Percentiles rank a stretch among this genome's conserved stretches.
Evolutionary conservation across 2,797 vertebrate genomes (phyloP).

Genomic region (Gadopsis marmoratus): DNA sequence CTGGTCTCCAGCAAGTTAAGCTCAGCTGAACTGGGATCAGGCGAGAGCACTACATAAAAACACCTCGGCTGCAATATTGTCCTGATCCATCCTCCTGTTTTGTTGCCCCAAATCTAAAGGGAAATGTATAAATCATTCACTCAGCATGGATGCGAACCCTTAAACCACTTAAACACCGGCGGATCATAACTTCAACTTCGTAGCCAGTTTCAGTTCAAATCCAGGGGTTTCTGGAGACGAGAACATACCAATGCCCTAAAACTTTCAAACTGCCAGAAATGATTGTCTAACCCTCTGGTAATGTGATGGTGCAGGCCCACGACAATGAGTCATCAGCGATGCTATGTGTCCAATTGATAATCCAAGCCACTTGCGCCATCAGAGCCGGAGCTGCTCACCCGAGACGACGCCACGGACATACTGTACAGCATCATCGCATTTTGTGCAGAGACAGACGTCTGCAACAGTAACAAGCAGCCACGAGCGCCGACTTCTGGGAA

Average conservation of each 20-base stretch:
- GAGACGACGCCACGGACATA: not conserved
- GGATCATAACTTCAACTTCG: slow-evolving; percentile 11
- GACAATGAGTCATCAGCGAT: slow-evolving; percentile 11
- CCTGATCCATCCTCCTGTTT: not conserved
- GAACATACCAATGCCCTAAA: not conserved
- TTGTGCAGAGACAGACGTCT: slow-evolving; percentile 18
- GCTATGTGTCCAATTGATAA: slow-evolving; percentile 21
- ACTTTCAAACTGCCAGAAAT: slow-evolving; percentile 15
- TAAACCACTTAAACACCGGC: too few species aligned
- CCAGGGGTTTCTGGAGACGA: not conserved
- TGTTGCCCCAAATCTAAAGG: not conserved
- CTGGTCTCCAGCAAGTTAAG: not conserved
- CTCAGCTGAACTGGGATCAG: not conserved
- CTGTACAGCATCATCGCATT: not conserved
- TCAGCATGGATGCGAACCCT: not conserved
- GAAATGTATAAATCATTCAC: not conserved
- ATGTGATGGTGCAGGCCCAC: not conserved
- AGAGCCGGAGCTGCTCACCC: slow-evolving; percentile 7
- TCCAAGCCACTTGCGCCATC: not conserved
- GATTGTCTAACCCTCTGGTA: not conserved
- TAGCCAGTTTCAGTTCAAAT: slow-evolving; percentile 20
- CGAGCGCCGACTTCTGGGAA: slow-evolving; percentile 26
- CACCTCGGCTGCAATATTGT: too few species aligned
- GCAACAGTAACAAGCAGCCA: slow-evolving; percentile 31
- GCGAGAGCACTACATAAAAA: not conserved